Evolutionary conservation across 2,797 vertebrate species (phyloP), one percentile per base, ranked within the genome.

Genomic region (Lerista edwardsae): DNA sequence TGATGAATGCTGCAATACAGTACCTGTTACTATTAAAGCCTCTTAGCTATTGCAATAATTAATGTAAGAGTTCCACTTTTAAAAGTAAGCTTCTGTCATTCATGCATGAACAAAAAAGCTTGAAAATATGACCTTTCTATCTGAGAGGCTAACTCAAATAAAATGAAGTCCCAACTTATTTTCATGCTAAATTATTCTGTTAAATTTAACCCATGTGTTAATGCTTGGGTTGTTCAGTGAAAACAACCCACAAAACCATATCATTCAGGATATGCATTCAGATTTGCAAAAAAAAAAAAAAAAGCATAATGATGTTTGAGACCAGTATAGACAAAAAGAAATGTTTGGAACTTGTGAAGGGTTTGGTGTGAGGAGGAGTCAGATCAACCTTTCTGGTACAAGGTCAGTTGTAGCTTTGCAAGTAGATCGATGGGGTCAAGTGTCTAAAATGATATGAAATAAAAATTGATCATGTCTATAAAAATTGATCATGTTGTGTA

Each of bases 401-500:
- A 82, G 62, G 61, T 90, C 10, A 10, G 17, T 29, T 83, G 59
- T 39, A 68, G 59, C 79, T 86, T 91, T 69, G 65, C 86, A 91
- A 88, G 89, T 89, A 90, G 34, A 64, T 6, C 1, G n/a, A 88
- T 84, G 80, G 87, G 92, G 79, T 25, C 44, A 86, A 84, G 80
- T 51, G 47, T 39, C 87, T 90, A 55, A 89, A 88, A 88, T 86
- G 71, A 12, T 82, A 84, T 92, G n/a, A n/a, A n/a, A n/a, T n/a
- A n/a, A 68, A 87, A 84, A 73, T 77, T 78, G 82, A 80, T 86
- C 85, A 84, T 65, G 79, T 23, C 51, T 67, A 74, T 85, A 87
- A 85, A 88, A 47, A 80, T 11, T 10, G 11, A 47, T 8, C 47
- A n/a, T 6, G 7, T 10, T 47, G 47, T 47, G 47, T 47, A 47